A percentile compares a stretch with the other conserved stretches of the same genome.
Evolutionary conservation across 2,888 invertebrate species (phyloP).

Genomic region (Thymelicus sylvestris): DNA sequence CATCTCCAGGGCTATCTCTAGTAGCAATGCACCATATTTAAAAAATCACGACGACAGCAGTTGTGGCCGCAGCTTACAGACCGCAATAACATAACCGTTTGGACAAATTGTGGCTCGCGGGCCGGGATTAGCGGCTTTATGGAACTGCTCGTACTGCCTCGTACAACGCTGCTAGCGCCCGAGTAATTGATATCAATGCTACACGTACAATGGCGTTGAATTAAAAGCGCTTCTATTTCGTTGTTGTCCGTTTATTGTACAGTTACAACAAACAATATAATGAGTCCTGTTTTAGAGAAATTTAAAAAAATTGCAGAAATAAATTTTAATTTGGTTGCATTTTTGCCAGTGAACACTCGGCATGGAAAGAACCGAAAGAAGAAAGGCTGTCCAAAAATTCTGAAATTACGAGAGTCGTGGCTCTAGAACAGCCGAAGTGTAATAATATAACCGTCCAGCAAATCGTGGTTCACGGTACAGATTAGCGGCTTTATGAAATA

Average conservation of each 20-base stretch:
- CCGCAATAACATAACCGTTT: constrained; percentile 84
- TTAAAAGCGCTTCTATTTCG: constrained; percentile 66
- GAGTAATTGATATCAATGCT: constrained; percentile 82
- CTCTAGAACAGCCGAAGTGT: no score
- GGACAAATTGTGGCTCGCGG: constrained; percentile 79
- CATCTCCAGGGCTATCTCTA: background rate
- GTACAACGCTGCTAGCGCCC: constrained; percentile 52
- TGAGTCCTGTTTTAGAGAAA: no score
- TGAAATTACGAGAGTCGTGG: no score
- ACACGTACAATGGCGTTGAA: constrained; percentile 65
- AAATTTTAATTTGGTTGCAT: no score
- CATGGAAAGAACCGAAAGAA: no score
- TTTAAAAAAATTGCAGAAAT: no score
- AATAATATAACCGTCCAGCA: no score
- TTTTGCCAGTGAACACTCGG: no score
- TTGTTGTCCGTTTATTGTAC: constrained; percentile 41
- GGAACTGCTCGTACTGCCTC: constrained; percentile 70
- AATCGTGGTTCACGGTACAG: no score
- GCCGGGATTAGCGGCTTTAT: constrained; percentile 80
- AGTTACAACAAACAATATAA: no score
- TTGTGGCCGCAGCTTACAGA: constrained; percentile 64
- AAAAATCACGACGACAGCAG: constrained; percentile 70
- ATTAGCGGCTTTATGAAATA: no score
- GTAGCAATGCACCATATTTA: constrained; percentile 30
- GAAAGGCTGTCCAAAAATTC: no score